Evolutionary conservation across 1,140 invertebrate genomes (phyloP).

Genomic region (Amyelois transitella): DNA sequence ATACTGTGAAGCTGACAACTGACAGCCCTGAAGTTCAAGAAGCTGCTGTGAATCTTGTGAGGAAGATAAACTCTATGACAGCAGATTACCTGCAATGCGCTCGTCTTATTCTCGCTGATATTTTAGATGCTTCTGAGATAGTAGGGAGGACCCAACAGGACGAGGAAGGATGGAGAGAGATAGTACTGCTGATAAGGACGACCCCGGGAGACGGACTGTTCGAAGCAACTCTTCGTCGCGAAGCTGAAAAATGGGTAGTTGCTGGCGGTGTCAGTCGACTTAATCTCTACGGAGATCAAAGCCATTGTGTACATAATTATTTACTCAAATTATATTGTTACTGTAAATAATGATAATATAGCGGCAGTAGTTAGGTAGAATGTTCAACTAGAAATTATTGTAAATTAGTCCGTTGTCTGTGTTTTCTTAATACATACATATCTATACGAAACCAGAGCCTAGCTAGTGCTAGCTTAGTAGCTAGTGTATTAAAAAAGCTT

Average conservation of each 20-base stretch:
- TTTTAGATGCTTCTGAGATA: slow-evolving; percentile 75
- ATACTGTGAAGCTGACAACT: slow-evolving; percentile 61
- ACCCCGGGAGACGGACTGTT: slow-evolving; percentile 83
- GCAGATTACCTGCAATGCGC: slow-evolving; percentile 77
- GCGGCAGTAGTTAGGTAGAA: neutral
- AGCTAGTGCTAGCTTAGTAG: neutral
- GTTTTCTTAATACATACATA: neutral
- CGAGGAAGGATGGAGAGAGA: slow-evolving; percentile 75
- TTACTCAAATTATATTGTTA: slow-evolving; percentile 87
- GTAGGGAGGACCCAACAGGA: slow-evolving; percentile 36
- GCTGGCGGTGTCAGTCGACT: slow-evolving; percentile 83
- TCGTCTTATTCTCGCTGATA: slow-evolving; percentile 68
- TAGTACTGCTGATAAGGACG: slow-evolving; percentile 79
- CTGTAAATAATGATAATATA: slow-evolving; percentile 63
- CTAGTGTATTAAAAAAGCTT: neutral
- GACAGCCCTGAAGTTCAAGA: slow-evolving; percentile 67
- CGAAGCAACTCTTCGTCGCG: slow-evolving; percentile 80
- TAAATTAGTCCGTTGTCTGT: too few relatives aligned
- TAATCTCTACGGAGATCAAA: slow-evolving; percentile 88
- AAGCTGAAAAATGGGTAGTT: slow-evolving; percentile 56
- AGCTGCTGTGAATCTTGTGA: slow-evolving; percentile 75
- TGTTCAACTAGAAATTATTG: neutral
- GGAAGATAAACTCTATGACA: slow-evolving; percentile 79
- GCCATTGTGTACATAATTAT: slow-evolving; percentile 83
- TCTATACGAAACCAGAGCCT: neutral